Conservation (phyloP, 2,113 vertebrate species). For the Ammodytes dubius region DNA sequence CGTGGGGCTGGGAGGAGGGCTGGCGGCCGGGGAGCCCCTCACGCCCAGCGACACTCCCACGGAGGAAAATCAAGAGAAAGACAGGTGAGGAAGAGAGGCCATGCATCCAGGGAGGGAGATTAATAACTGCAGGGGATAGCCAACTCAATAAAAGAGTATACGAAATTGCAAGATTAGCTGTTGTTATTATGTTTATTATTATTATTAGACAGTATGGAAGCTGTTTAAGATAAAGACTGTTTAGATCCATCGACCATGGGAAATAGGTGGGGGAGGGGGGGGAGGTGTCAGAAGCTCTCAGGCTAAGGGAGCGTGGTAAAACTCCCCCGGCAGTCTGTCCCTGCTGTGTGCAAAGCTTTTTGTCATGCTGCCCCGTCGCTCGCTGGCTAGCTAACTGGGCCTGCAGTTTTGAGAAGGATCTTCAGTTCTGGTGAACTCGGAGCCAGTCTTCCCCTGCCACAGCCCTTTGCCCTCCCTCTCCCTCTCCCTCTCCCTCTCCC, state of each 20-base stretch:
- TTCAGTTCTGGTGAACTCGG: conserved; percentile 52
- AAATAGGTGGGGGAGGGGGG: background rate
- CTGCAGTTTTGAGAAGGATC: conserved; percentile 62
- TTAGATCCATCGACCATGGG: background rate
- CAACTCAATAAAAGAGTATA: background rate
- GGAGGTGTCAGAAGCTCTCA: conserved; percentile 51
- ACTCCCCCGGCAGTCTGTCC: conserved; percentile 79
- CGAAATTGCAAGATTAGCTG: conserved; percentile 17
- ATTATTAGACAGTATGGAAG: conserved; percentile 17
- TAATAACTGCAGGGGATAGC: conserved; percentile 6
- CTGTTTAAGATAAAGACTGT: background rate
- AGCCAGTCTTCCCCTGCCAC: conserved; percentile 35
- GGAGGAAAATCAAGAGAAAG: conserved; percentile 87
- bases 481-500: conserved; percentile 18
- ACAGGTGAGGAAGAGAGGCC: conserved; percentile 83
- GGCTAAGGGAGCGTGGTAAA: conserved; percentile 79
- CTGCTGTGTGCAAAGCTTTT: conserved; percentile 80
- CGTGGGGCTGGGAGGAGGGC: conserved; percentile 19
- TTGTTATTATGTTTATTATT: conserved; percentile 18
- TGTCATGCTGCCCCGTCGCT: conserved; percentile 76
- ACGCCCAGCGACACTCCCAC: conserved; percentile 61
- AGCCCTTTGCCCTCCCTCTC: conserved; percentile 45
- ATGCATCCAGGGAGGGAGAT: background rate
- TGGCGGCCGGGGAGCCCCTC: conserved; percentile 61
- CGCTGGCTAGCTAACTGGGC: conserved; percentile 72